Conservation (phyloP, 2,113 vertebrate species). For the Merops nubicus region DNA sequence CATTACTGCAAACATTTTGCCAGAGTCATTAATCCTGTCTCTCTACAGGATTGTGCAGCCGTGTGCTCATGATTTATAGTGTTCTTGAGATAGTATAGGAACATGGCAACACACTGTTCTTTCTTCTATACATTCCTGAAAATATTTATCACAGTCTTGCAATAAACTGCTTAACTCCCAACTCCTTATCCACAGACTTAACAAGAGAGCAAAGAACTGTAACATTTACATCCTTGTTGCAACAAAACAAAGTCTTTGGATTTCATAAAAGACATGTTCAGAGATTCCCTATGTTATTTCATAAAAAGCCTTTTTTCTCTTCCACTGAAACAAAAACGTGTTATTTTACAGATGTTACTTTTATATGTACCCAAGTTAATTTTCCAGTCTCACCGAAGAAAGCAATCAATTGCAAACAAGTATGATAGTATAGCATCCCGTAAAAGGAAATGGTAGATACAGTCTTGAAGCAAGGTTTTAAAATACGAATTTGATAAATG, state of each 20-base stretch:
- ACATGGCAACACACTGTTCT: background rate
- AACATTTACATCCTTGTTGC: background rate
- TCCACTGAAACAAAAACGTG: background rate
- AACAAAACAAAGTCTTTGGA: background rate
- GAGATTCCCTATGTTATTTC: background rate
- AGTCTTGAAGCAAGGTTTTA: background rate
- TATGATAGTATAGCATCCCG: background rate
- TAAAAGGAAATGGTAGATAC: background rate
- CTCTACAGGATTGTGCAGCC: background rate
- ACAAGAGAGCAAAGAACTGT: fast-evolving
- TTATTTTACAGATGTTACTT: background rate
- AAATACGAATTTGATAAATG: background rate
- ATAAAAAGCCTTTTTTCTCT: background rate
- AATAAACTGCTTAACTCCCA: background rate
- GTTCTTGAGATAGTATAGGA: background rate
- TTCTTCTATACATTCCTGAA: background rate
- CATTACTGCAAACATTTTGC: background rate
- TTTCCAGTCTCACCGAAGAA: background rate
- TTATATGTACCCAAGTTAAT: background rate
- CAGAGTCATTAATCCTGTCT: background rate
- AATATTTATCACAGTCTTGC: background rate
- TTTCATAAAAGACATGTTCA: background rate
- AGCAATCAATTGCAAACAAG: background rate
- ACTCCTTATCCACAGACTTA: background rate
- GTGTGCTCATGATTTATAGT: background rate